Conservation (phyloP, 2,888 invertebrate genomes). For the Andrena haemorrhoa region DNA sequence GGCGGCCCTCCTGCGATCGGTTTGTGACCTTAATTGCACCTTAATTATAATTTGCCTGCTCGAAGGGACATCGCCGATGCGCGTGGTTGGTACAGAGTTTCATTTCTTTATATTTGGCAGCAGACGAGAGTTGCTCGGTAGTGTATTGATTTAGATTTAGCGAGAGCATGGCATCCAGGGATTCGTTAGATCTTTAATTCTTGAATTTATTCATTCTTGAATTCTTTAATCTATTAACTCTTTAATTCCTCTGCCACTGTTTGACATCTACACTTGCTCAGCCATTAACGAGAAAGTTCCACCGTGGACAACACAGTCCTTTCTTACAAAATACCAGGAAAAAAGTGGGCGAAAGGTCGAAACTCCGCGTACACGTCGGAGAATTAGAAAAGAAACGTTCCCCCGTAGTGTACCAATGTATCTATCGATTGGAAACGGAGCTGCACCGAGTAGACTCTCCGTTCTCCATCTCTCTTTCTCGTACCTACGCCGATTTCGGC, state of each 20-base stretch:
- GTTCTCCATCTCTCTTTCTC: background rate
- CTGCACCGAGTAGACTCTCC: conserved; percentile 21
- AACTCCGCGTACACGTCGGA: too few species aligned
- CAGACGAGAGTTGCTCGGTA: background rate
- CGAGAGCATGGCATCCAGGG: too few species aligned
- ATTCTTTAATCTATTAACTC: too few species aligned
- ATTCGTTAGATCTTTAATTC: too few species aligned
- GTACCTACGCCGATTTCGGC: conserved; percentile 61
- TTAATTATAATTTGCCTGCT: conserved; percentile 1
- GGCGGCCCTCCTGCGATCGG: background rate
- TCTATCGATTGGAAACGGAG: background rate
- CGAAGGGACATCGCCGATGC: background rate
- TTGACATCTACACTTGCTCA: too few species aligned
- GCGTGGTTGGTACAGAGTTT: too few species aligned
- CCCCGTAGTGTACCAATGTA: background rate
- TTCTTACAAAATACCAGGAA: too few species aligned
- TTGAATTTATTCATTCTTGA: too few species aligned
- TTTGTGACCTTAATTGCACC: conserved; percentile 16
- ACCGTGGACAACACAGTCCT: too few species aligned
- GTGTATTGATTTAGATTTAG: background rate
- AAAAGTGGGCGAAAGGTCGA: too few species aligned
- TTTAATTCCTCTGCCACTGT: too few species aligned
- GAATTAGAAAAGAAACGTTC: background rate
- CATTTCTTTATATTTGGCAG: background rate
- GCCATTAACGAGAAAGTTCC: too few species aligned